These are phyloP conservation scores for Cheilosia grossa DNA, from an alignment of 2,888 invertebrate species.

Conservation along the genomic window DNA sequence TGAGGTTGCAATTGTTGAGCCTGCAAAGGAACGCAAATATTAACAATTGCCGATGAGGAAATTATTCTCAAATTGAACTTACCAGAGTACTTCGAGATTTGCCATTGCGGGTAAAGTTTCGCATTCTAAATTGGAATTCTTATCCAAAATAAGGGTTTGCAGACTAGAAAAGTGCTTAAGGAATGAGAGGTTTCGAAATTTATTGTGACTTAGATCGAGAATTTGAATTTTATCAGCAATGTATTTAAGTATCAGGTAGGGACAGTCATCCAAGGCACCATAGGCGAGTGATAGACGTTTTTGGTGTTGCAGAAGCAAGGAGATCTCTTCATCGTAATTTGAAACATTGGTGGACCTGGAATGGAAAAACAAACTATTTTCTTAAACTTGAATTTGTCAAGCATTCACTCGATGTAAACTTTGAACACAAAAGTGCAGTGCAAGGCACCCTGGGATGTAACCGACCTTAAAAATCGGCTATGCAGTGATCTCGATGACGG, in stretches of 20 bases:
- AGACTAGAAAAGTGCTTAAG: conserved; percentile 88
- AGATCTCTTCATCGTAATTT: conserved; percentile 40
- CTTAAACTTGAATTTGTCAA: neutral
- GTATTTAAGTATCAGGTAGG: conserved; percentile 85
- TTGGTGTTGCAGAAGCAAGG: conserved; percentile 50
- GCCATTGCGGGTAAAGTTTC: conserved; percentile 88
- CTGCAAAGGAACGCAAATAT: conserved; percentile 77
- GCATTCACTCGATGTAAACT: neutral
- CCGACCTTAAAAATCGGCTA: conserved; percentile 12
- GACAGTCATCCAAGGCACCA: conserved; percentile 86
- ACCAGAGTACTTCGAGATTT: conserved; percentile 89
- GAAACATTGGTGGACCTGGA: conserved; percentile 27
- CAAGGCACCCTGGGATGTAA: neutral
- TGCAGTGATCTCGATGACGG: neutral
- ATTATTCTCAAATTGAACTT: conserved; percentile 67
- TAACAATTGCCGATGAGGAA: neutral
- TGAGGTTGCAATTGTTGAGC: conserved; percentile 87
- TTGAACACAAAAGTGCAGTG: too few species aligned
- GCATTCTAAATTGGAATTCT: conserved; percentile 88
- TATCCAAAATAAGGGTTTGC: conserved; percentile 90
- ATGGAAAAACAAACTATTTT: neutral
- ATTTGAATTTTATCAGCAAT: conserved; percentile 85
- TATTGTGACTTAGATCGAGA: conserved; percentile 88
- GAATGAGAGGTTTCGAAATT: conserved; percentile 89
- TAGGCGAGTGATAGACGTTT: conserved; percentile 85